phyloP scores from a whole-genome alignment of 1,140 invertebrate species.

The Bactericera cockerelli region DNA sequence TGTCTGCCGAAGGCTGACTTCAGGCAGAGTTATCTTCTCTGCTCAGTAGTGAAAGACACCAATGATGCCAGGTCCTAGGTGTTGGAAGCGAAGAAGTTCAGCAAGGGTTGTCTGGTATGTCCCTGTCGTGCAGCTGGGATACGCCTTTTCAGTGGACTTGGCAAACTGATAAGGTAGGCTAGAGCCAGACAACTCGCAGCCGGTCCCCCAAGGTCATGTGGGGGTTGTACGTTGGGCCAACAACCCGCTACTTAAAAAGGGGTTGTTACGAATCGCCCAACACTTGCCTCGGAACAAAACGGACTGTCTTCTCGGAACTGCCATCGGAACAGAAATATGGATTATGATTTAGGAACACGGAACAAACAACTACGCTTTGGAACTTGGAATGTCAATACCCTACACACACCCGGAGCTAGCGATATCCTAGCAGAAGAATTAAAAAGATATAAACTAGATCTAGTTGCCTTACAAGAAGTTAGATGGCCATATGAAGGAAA shows the following conservation, averaged over 20 bases:
- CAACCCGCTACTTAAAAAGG: not conserved
- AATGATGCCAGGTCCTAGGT: not conserved
- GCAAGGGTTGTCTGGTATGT: slow-evolving; percentile 6
- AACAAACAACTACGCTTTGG: slow-evolving; percentile 7
- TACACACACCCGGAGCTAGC: slow-evolving; percentile 11
- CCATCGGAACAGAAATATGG: not conserved
- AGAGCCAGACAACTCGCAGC: not conserved
- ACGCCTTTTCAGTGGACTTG: slow-evolving; percentile 6
- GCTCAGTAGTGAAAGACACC: slow-evolving; percentile 2
- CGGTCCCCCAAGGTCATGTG: not conserved
- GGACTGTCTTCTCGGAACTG: not conserved
- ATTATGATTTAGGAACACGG: not conserved
- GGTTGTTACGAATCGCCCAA: not conserved
- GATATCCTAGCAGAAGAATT: slow-evolving; percentile 16
- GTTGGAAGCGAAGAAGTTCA: slow-evolving; percentile 4
- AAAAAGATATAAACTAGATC: slow-evolving; percentile 14
- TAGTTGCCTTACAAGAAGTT: slow-evolving; percentile 19
- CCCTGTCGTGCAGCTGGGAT: not conserved
- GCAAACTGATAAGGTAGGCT: slow-evolving; percentile 6
- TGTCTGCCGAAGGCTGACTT: not conserved
- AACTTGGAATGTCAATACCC: slow-evolving; percentile 18
- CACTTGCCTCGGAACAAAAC: not conserved
- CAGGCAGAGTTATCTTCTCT: slow-evolving; percentile 2
- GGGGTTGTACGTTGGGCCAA: slow-evolving; percentile 1
- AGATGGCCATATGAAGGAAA: slow-evolving; percentile 14